These are phyloP conservation scores for Tychaedon coryphoeus DNA, from an alignment of 2,113 vertebrate genomes.

Conservation along the genomic window DNA sequence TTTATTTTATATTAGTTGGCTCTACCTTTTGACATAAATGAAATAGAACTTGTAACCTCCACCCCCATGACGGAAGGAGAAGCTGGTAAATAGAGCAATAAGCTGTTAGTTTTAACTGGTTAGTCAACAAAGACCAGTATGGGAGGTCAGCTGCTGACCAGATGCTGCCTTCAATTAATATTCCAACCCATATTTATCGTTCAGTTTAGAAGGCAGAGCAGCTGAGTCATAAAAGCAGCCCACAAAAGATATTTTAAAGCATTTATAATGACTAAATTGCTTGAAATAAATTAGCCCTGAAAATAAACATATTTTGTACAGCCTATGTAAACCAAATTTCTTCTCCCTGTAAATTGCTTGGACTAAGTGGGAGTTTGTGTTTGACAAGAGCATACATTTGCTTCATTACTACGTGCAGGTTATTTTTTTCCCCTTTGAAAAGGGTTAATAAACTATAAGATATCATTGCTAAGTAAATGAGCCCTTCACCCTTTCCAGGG, in stretches of 20 bases:
- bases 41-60: constrained; percentile 23
- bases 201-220: constrained; percentile 72
- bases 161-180: constrained; percentile 85
- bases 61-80: constrained; percentile 1
- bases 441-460: constrained; percentile 74
- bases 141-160: constrained; percentile 82
- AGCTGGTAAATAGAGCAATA: constrained; percentile 59
- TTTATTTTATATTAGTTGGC: constrained; percentile 48
- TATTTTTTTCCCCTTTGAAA: constrained; percentile 27
- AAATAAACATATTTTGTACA: constrained; percentile 75
- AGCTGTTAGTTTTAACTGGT: constrained; percentile 54
- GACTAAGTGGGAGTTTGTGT: constrained; percentile 46
- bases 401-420: constrained; percentile 53
- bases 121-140: constrained; percentile 69
- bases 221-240: constrained; percentile 76
- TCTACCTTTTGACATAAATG: constrained; percentile 54
- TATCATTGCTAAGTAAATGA: constrained; percentile 69
- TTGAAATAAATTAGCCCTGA: constrained; percentile 73
- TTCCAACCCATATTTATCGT: constrained; percentile 75
- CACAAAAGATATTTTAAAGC: constrained; percentile 68
- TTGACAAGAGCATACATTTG: constrained; percentile 62
- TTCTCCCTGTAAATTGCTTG: constrained; percentile 60
- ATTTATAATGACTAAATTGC: constrained; percentile 69
- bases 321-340: constrained; percentile 69
- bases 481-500: constrained; percentile 63